Percentiles rank a stretch among this genome's conserved stretches.
phyloP scores from a whole-genome alignment of 2,888 invertebrate genomes.

The Furcula furcula region DNA sequence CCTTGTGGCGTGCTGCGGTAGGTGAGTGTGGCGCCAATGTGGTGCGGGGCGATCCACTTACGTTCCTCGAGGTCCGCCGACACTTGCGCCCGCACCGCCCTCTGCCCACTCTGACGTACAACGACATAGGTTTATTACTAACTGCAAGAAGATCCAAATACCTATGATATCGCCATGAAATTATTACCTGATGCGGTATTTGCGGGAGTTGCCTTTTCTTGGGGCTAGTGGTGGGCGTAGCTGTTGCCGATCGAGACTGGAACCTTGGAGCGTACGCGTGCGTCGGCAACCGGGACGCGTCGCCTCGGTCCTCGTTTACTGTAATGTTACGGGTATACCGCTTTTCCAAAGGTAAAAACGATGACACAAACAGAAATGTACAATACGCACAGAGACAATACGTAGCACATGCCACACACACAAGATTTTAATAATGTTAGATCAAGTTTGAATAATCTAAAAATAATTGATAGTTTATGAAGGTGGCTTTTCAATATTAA shows the following conservation, averaged over 20 bases:
- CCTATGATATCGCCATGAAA: not conserved
- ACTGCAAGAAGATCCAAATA: not conserved
- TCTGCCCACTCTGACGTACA: constrained; percentile 76
- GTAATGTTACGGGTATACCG: constrained; percentile 40
- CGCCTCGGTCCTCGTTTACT: constrained; percentile 60
- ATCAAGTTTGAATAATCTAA: constrained; percentile 11
- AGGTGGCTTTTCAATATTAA: too few species aligned
- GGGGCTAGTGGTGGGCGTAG: constrained; percentile 96
- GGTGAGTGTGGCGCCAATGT: constrained; percentile 89
- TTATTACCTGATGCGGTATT: constrained; percentile 87
- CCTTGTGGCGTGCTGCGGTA: constrained; percentile 90
- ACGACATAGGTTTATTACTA: not conserved
- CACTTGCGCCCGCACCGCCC: constrained; percentile 86
- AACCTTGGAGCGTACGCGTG: constrained; percentile 86
- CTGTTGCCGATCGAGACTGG: constrained; percentile 93
- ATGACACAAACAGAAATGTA: constrained; percentile 1
- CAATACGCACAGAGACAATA: too few species aligned
- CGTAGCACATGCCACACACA: constrained; percentile 21
- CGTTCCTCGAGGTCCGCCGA: constrained; percentile 89
- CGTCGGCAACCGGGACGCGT: constrained; percentile 69
- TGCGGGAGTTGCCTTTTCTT: constrained; percentile 98
- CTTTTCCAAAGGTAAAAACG: constrained; percentile 26
- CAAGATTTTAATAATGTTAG: constrained; percentile 16
- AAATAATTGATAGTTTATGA: constrained; percentile 28
- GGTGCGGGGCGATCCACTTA: constrained; percentile 85